Percentiles rank a stretch among this genome's conserved stretches.
Conservation (phyloP, 2,797 vertebrate genomes). For the Chaenodraco wilsoni region DNA sequence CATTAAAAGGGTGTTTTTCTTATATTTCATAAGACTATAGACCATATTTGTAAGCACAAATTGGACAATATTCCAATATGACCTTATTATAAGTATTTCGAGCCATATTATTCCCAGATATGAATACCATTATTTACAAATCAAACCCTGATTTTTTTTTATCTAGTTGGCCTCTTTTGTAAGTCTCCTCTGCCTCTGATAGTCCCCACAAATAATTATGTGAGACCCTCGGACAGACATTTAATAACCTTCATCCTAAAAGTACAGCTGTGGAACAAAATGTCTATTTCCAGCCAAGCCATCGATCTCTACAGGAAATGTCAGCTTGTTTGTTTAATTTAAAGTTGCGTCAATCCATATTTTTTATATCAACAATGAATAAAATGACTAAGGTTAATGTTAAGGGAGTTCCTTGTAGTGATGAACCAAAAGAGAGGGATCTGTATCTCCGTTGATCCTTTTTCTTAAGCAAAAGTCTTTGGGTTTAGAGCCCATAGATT, state of each 20-base stretch:
- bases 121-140: conserved; percentile 20
- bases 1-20: conserved; percentile 4
- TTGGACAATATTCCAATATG: conserved; percentile 21
- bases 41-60: conserved; percentile 59
- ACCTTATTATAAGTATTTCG: conserved; percentile 46
- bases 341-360: conserved; percentile 54
- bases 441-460: neutral
- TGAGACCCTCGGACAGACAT: neutral
- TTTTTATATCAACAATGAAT: conserved; percentile 14
- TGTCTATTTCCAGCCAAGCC: conserved; percentile 40
- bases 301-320: conserved; percentile 47
- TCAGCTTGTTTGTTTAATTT: conserved; percentile 39
- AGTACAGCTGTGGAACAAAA: conserved; percentile 37
- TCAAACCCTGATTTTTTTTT: conserved; percentile 13
- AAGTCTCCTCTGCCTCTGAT: conserved; percentile 25
- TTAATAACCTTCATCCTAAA: conserved; percentile 36
- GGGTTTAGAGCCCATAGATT: neutral
- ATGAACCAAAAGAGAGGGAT: neutral
- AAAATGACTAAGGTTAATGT: neutral
- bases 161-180: conserved; percentile 24
- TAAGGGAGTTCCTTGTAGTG: neutral
- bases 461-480: neutral
- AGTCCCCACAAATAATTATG: conserved; percentile 5
- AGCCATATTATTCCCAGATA: conserved; percentile 58
- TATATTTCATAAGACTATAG: conserved; percentile 23